These are phyloP conservation scores for Syrphus vitripennis DNA, from an alignment of 2,888 invertebrate species.

Conservation along the genomic window DNA sequence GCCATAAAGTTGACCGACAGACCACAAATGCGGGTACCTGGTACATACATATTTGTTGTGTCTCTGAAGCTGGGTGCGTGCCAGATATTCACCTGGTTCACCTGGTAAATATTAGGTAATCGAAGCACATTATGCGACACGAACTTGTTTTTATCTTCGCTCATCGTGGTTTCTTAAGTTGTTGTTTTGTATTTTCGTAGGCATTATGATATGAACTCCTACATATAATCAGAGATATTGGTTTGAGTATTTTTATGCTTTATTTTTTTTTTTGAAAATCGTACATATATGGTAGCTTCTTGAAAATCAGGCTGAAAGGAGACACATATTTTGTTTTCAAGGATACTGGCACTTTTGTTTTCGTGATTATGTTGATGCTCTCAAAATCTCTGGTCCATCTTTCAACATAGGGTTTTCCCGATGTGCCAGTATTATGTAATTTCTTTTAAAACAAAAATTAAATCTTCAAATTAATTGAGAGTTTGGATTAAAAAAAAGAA, in stretches of 20 bases:
- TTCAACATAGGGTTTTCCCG: slow-evolving; percentile 17
- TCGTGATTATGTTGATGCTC: not conserved
- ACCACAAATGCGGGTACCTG: slow-evolving; percentile 4
- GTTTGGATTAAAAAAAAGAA: not conserved
- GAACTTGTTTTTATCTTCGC: slow-evolving; percentile 55
- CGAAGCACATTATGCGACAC: slow-evolving; percentile 31
- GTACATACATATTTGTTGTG: not conserved
- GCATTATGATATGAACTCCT: not conserved
- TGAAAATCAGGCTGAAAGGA: slow-evolving; percentile 9
- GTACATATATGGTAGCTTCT: not conserved
- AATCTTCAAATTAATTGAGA: slow-evolving; percentile 9
- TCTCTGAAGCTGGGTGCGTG: slow-evolving; percentile 10
- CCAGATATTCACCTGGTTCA: slow-evolving; percentile 43
- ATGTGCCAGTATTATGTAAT: slow-evolving; percentile 11
- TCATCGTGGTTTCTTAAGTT: slow-evolving; percentile 12
- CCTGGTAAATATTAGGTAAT: slow-evolving; percentile 63
- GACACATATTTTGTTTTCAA: slow-evolving; percentile 9
- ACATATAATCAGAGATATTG: not conserved
- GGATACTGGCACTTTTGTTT: not conserved
- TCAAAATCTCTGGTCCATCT: not conserved
- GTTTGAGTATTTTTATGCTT: not conserved
- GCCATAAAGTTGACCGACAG: slow-evolving; percentile 44
- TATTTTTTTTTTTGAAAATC: not conserved
- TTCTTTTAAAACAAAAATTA: slow-evolving; percentile 13
- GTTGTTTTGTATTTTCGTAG: not conserved